Percentiles rank a stretch among this genome's conserved stretches.
Evolutionary conservation across 1,140 invertebrate species (phyloP).

Genomic region (Cotesia chilonis): DNA sequence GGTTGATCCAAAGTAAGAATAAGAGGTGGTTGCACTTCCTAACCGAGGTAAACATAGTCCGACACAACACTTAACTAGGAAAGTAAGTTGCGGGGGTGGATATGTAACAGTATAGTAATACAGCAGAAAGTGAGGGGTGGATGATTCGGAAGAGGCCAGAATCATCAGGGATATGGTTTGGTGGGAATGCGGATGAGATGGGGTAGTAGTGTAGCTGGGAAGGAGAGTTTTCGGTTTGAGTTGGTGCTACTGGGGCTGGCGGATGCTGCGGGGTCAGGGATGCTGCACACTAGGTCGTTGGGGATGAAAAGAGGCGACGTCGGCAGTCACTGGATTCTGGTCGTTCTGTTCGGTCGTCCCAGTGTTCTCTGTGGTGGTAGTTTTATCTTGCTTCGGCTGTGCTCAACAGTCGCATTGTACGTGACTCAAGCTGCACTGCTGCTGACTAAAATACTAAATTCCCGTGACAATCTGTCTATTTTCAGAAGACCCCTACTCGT

Average conservation of each 20-base stretch:
- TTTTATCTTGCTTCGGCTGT: too few relatives aligned
- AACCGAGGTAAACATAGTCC: neutral
- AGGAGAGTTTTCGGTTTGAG: neutral
- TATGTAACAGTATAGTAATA: neutral
- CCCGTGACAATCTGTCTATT: conserved; percentile 9
- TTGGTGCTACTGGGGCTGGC: conserved; percentile 12
- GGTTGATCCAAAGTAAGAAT: too few relatives aligned
- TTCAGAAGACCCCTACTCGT: too few relatives aligned
- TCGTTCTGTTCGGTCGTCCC: conserved; percentile 51
- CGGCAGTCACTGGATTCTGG: conserved; percentile 60
- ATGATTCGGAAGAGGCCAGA: conserved; percentile 36
- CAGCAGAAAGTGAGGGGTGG: conserved; percentile 37
- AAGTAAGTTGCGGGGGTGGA: neutral
- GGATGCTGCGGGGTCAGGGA: conserved; percentile 51
- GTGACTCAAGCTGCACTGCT: too few relatives aligned
- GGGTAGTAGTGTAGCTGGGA: conserved; percentile 20
- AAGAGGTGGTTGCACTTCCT: neutral
- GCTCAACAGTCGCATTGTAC: too few relatives aligned
- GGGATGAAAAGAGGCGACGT: conserved; percentile 57
- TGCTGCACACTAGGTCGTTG: conserved; percentile 47
- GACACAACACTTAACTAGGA: neutral
- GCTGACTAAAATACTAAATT: conserved; percentile 12
- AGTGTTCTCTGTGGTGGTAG: too few relatives aligned
- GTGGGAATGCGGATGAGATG: conserved; percentile 24
- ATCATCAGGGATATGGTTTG: neutral